phyloP scores from a whole-genome alignment of 2,797 vertebrate species.

The Mareca strepera region DNA sequence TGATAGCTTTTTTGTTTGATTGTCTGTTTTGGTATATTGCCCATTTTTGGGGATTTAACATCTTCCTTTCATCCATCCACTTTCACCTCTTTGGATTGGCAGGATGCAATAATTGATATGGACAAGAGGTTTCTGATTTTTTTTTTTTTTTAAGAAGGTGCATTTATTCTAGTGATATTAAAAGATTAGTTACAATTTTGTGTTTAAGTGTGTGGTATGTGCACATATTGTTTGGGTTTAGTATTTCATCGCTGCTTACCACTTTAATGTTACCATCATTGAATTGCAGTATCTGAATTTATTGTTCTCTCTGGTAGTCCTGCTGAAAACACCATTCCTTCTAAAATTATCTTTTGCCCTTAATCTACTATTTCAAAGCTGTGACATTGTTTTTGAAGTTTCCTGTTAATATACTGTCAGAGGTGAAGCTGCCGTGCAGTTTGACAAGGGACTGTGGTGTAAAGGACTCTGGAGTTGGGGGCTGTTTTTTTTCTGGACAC shows the following conservation, averaged over 20 bases:
- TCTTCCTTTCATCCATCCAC: neutral
- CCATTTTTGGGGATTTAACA: neutral
- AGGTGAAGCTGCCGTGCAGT: neutral
- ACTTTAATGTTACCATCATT: neutral
- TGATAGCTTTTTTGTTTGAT: neutral
- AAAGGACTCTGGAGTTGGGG: neutral
- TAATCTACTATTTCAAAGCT: neutral
- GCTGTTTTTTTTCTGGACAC: neutral
- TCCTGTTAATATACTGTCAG: neutral
- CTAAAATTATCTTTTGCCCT: neutral
- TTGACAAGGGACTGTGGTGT: neutral
- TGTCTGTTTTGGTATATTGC: neutral
- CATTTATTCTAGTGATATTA: neutral
- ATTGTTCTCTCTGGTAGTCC: neutral
- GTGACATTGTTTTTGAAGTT: conserved; percentile 28
- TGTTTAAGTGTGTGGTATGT: neutral
- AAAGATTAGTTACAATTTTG: neutral
- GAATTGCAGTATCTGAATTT: neutral
- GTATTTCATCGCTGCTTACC: neutral
- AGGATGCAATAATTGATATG: neutral
- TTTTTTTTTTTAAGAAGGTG: neutral
- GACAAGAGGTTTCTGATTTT: neutral
- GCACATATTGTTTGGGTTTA: neutral
- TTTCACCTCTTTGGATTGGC: neutral
- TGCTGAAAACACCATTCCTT: neutral